Percentiles rank a stretch among this genome's conserved stretches.
Conservation (phyloP, 37 sponge, comb jelly and placozoan species). For the Chondrilla cf. caribensis region DNA sequence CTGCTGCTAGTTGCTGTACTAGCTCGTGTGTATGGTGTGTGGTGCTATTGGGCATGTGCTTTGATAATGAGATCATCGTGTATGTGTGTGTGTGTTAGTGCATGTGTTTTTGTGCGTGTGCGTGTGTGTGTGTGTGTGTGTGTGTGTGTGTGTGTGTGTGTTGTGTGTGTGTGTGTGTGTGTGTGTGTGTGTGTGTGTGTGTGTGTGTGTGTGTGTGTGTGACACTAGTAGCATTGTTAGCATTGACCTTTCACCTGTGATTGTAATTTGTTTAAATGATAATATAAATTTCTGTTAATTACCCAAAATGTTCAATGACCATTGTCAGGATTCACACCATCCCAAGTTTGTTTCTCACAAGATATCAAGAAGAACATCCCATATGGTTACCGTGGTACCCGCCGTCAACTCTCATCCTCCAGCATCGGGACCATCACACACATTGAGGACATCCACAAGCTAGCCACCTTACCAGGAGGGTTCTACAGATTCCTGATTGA, state of each 20-base stretch:
- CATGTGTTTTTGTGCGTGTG: too few species aligned
- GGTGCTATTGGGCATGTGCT: too few species aligned
- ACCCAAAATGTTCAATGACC: neutral
- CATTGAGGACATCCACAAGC: conserved; percentile 37
- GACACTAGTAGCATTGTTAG: neutral
- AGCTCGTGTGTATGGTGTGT: too few species aligned
- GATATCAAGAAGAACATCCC: conserved; percentile 28
- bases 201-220: neutral
- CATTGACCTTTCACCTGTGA: neutral
- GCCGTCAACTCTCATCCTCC: neutral
- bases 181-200: neutral
- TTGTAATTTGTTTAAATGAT: too few species aligned
- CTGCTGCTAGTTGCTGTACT: neutral
- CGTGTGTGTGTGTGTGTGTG: too few species aligned
- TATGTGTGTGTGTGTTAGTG: too few species aligned
- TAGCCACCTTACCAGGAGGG: conserved; percentile 35
- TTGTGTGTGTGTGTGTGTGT: neutral
- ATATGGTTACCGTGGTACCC: neutral
- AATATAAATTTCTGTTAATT: too few species aligned
- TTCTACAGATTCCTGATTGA: conserved; percentile 49
- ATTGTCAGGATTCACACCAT: conserved; percentile 33
- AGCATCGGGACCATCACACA: conserved; percentile 11
- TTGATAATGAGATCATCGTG: too few species aligned
- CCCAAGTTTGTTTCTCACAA: conserved; percentile 48
- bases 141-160: too few species aligned